Percentiles rank a stretch among this genome's conserved stretches.
Conservation (phyloP, 1,140 invertebrate genomes). For the Brachystomella parvula region DNA sequence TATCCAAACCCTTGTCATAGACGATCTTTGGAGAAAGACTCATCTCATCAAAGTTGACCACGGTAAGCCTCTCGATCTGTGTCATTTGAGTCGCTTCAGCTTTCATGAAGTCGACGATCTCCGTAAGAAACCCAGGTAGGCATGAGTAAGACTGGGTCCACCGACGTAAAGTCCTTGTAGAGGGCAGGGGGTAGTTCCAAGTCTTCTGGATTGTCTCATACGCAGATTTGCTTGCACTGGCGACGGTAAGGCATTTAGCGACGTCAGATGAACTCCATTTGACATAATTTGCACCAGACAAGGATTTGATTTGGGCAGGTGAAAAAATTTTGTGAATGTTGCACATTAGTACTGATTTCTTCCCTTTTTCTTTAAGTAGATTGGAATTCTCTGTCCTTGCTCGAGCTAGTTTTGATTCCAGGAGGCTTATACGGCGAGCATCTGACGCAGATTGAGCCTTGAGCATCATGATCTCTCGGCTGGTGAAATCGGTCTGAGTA, state of each 20-base stretch:
- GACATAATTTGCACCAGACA: neutral
- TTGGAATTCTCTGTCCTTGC: no score
- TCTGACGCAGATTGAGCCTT: no score
- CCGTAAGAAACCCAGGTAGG: constrained; percentile 8
- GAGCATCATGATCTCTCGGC: no score
- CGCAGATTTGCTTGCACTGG: constrained; percentile 13
- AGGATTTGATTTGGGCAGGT: neutral
- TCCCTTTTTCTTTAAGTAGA: no score
- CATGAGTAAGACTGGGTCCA: constrained; percentile 13
- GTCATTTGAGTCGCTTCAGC: neutral
- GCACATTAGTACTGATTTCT: neutral
- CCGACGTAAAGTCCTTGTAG: constrained; percentile 1
- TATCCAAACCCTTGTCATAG: constrained; percentile 20
- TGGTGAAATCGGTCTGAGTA: no score
- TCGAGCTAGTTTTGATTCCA: no score
- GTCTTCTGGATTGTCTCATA: neutral
- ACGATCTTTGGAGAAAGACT: constrained; percentile 9
- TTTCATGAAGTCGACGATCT: constrained; percentile 15
- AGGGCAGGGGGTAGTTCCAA: constrained; percentile 9
- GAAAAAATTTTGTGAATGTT: neutral
- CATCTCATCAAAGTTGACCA: constrained; percentile 35
- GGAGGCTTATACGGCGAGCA: no score
- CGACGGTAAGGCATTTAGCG: neutral
- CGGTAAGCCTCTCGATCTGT: neutral
- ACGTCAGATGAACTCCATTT: constrained; percentile 10